phyloP scores from a whole-genome alignment of 2,797 vertebrate genomes.

The Cossypha niveicapilla region DNA sequence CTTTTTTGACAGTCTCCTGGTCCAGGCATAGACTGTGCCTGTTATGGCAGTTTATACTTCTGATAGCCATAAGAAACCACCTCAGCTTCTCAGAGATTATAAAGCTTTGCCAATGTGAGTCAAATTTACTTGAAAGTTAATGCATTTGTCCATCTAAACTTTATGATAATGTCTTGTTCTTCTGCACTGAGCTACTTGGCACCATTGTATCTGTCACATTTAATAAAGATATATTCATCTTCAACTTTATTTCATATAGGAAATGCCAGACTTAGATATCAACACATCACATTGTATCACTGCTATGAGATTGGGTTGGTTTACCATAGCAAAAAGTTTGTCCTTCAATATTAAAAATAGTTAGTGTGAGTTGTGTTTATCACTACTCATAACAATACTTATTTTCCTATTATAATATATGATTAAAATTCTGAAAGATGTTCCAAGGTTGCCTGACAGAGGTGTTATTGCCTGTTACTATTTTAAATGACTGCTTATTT shows the following conservation, averaged over 20 bases:
- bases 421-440: constrained; percentile 18
- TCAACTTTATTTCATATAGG: not conserved
- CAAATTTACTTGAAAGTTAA: not conserved
- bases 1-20: not conserved
- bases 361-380: not conserved
- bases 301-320: not conserved
- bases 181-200: not conserved
- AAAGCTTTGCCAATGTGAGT: not conserved
- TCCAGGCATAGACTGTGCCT: not conserved
- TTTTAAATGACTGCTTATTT: constrained; percentile 3
- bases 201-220: not conserved
- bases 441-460: not conserved
- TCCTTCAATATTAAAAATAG: not conserved
- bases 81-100: not conserved
- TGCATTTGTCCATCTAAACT: not conserved
- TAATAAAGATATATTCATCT: not conserved
- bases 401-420: not conserved
- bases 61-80: not conserved
- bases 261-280: not conserved
- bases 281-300: not conserved
- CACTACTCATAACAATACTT: not conserved
- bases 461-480: not conserved
- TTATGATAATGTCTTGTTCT: constrained; percentile 4
- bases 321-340: not conserved
- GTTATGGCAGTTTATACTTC: not conserved